These are phyloP conservation scores for Dinoponera quadriceps DNA, from an alignment of 1,140 invertebrate species.

Conservation along the genomic window DNA sequence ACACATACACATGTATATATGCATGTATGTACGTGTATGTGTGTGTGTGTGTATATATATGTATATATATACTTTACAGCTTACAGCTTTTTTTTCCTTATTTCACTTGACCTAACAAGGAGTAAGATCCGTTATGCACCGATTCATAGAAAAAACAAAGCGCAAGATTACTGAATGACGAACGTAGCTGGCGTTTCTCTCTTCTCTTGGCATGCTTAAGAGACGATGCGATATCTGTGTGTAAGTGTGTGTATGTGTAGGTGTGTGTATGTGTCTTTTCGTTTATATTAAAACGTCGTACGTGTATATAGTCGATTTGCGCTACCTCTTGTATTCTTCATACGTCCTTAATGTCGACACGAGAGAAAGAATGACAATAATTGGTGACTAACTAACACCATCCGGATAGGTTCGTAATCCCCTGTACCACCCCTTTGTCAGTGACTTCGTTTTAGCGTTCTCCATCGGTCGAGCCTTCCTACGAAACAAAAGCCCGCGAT, in stretches of 20 bases:
- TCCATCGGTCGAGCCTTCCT: conserved; percentile 21
- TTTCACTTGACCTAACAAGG: conserved; percentile 72
- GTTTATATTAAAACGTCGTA: conserved; percentile 72
- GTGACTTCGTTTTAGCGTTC: conserved; percentile 36
- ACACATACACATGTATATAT: conserved; percentile 19
- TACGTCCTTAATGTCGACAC: conserved; percentile 64
- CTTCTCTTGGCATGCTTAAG: conserved; percentile 70
- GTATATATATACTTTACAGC: too few species aligned
- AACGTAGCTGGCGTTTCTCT: conserved; percentile 75
- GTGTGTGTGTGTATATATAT: conserved; percentile 10
- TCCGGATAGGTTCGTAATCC: conserved; percentile 48
- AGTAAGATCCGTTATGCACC: conserved; percentile 68
- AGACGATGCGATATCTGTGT: conserved; percentile 63
- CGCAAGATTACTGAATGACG: conserved; percentile 77
- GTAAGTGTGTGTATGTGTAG: conserved; percentile 5
- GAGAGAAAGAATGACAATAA: conserved; percentile 72
- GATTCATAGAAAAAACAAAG: conserved; percentile 81
- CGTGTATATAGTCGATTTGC: conserved; percentile 70
- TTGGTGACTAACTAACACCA: conserved; percentile 64
- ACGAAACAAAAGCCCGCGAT: conserved; percentile 36
- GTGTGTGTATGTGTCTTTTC: conserved; percentile 35
- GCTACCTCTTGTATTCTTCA: conserved; percentile 67
- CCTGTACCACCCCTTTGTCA: conserved; percentile 25
- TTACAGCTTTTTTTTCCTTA: conserved; percentile 64
- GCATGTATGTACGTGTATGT: conserved; percentile 10